A percentile compares a stretch with the other conserved stretches of the same genome.
These are phyloP conservation scores for Drosophila lacicola DNA, from an alignment of 2,888 invertebrate species.

Conservation along the genomic window DNA sequence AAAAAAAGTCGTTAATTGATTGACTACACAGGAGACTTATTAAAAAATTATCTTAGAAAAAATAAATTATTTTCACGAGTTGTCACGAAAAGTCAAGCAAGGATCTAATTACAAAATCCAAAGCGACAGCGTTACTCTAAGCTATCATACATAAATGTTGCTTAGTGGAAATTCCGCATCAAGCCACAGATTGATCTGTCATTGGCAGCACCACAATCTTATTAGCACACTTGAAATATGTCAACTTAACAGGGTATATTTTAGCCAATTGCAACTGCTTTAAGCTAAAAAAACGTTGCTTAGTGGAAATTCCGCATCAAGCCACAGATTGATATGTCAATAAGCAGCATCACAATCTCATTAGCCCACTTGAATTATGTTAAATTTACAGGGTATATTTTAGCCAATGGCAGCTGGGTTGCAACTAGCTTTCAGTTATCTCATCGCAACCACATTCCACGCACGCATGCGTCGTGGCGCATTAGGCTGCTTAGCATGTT, in stretches of 20 bases:
- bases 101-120: not conserved
- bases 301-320: not conserved
- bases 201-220: constrained; percentile 3
- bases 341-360: not conserved
- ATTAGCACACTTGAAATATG: constrained; percentile 3
- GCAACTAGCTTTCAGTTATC: constrained; percentile 66
- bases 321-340: not conserved
- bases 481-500: constrained; percentile 61
- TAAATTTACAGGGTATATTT: constrained; percentile 24
- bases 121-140: not conserved
- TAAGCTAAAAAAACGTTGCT: not conserved
- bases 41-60: too few species aligned
- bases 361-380: not conserved
- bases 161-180: not conserved
- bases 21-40: too few species aligned
- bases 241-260: constrained; percentile 12
- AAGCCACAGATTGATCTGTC: not conserved
- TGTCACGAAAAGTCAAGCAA: not conserved
- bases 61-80: too few species aligned
- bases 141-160: too few species aligned
- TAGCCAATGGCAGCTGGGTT: constrained; percentile 3
- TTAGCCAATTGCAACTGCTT: constrained; percentile 6
- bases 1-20: too few species aligned
- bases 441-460: constrained; percentile 65
- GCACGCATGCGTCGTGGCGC: constrained; percentile 53